Evolutionary conservation across 2,888 invertebrate genomes (phyloP).

Genomic region (Drosophila histrio): DNA sequence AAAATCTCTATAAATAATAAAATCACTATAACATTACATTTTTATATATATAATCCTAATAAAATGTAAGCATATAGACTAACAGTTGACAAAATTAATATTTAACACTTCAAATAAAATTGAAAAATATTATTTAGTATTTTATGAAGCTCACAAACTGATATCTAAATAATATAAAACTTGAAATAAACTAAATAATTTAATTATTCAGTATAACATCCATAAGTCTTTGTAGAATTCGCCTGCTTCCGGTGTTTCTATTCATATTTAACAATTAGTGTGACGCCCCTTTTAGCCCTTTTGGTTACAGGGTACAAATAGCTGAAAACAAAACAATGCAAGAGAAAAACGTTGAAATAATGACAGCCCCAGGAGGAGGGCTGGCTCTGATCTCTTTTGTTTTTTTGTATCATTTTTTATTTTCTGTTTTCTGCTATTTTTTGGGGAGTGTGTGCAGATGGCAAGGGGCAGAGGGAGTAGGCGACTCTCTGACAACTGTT

Average conservation of each 20-base stretch:
- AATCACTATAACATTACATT: no score
- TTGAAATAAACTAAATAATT: neutral
- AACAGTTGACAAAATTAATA: no score
- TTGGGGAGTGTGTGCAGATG: slow-evolving; percentile 9
- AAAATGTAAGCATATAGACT: no score
- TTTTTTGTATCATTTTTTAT: slow-evolving; percentile 5
- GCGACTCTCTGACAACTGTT: slow-evolving; percentile 49
- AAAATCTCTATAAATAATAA: no score
- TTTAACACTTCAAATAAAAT: no score
- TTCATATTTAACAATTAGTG: neutral
- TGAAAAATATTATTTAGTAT: no score
- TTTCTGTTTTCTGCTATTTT: neutral
- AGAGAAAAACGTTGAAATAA: slow-evolving; percentile 66
- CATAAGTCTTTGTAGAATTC: slow-evolving; percentile 16
- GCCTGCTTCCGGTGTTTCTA: slow-evolving; percentile 20
- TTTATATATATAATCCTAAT: no score
- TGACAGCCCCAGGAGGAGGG: slow-evolving; percentile 71
- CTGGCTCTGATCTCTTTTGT: slow-evolving; percentile 30
- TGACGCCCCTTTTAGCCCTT: slow-evolving; percentile 7
- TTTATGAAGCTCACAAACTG: no score
- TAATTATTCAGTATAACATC: neutral
- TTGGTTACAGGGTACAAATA: slow-evolving; percentile 43
- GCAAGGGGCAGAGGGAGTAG: neutral
- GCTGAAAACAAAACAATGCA: slow-evolving; percentile 56
- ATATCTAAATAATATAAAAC: neutral